Evolutionary conservation across 2,797 vertebrate genomes (phyloP).

Genomic region (Danio kyathit): DNA sequence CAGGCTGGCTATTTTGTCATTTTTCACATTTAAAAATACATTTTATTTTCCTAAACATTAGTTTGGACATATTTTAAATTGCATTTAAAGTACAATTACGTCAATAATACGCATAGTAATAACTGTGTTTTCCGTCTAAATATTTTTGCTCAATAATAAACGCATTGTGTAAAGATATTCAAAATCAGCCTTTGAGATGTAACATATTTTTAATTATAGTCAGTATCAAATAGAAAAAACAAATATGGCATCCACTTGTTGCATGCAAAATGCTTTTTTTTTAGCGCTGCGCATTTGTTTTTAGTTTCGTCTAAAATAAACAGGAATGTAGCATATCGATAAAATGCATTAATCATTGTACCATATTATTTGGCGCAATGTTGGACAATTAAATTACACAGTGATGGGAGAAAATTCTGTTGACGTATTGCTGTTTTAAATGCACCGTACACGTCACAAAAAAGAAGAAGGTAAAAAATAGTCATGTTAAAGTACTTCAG

Average conservation of each 20-base stretch:
- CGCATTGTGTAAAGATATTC: background rate
- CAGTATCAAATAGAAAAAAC: background rate
- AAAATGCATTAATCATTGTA: constrained; percentile 3
- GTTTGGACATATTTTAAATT: background rate
- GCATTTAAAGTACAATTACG: background rate
- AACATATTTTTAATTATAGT: background rate
- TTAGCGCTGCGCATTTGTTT: background rate
- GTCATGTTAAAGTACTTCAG: constrained; percentile 67
- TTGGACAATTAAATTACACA: constrained; percentile 2
- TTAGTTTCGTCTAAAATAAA: constrained; percentile 1
- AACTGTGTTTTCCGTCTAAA: background rate
- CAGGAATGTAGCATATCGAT: background rate
- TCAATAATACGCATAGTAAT: background rate
- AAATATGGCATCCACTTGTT: background rate
- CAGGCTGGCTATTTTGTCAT: background rate
- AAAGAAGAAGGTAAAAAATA: constrained; percentile 54
- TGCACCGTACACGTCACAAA: constrained; percentile 49
- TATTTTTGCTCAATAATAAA: background rate
- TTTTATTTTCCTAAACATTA: background rate
- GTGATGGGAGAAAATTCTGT: constrained; percentile 9
- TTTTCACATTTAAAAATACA: background rate
- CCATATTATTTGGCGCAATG: background rate
- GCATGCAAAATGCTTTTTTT: background rate
- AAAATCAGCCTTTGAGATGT: background rate
- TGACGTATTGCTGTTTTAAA: constrained; percentile 47